Conservation (phyloP, 2,113 vertebrate genomes). For the Ctenodactylus gundi region DNA sequence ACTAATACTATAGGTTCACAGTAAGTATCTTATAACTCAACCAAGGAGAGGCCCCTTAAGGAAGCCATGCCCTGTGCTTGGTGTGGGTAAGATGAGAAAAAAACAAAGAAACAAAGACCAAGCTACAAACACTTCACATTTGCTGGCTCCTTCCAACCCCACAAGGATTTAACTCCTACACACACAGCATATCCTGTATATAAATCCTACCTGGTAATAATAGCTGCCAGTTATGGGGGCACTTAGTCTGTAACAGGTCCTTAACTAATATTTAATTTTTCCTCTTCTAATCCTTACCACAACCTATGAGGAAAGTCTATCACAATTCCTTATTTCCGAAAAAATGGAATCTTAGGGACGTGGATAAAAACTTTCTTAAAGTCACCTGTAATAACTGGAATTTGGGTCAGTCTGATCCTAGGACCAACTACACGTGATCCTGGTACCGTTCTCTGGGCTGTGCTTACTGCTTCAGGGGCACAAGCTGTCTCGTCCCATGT, state of each 20-base stretch:
- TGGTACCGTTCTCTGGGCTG: not conserved
- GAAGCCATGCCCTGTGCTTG: not conserved
- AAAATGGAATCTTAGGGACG: not conserved
- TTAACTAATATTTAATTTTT: not conserved
- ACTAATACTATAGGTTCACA: not conserved
- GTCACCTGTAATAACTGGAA: not conserved
- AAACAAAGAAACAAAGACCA: not conserved
- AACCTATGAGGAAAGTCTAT: not conserved
- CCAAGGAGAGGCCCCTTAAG: not conserved
- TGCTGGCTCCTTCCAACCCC: not conserved
- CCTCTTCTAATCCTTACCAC: not conserved
- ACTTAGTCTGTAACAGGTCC: not conserved
- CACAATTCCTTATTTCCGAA: not conserved
- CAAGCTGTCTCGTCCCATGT: too few relatives aligned
- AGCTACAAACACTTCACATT: not conserved
- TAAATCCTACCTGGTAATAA: not conserved
- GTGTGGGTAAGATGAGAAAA: not conserved
- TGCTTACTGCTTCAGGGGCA: not conserved
- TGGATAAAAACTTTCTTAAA: not conserved
- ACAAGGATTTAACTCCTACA: not conserved
- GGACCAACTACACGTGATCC: too few relatives aligned
- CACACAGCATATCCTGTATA: not conserved
- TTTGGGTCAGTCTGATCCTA: not conserved
- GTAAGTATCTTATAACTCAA: not conserved
- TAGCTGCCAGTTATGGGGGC: not conserved